Evolutionary conservation across 2,113 vertebrate genomes (phyloP), one percentile per base, ranked within the genome.

Genomic region (Leucopsar rothschildi): DNA sequence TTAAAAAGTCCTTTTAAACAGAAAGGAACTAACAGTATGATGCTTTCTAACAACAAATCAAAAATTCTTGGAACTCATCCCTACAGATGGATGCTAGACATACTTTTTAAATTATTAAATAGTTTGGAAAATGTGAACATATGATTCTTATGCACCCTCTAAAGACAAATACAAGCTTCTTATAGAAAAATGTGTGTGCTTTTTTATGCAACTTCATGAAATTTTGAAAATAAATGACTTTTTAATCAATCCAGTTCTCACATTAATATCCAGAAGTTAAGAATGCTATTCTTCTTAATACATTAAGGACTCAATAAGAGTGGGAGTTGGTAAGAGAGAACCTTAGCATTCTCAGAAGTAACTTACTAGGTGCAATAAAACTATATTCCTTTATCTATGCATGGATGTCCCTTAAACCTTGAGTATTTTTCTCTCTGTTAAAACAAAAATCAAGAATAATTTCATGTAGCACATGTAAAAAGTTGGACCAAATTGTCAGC

Each of bases 181-280:
- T 53, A 31, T 4, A 23, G 25, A 37, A 86, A 76, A 17, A 18
- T 20, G 5, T 11, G 12, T 37, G 4, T 0, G 1, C 3, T 20
- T 56, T 39, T 70, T 44, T 1, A 45, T 53, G 12, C 2, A 55
- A 31, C 19, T 29, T 77, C 22, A 73, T 63, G 33, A 87, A 70
- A 33, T 29, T 82, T 23, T 3, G 12, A 78, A 53, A 80, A 59
- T 50, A 76, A 86, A 60, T 31, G 20, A 44, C 12, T 60, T 84
- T 35, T 52, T 77, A 84, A 81, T 87, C 11, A 61, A 39, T n/a
- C 25, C 5, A 15, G 16, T 72, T 55, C 5, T 92, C 31, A 29
- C 10, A 39, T 45, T 47, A 59, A 33, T 72, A 64, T 10, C 2
- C 9, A 69, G 21, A 76, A 19, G 1, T 37, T 75, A 63, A 4